Conservation (phyloP, 1,140 invertebrate species). For the Diorhabda elongata region DNA sequence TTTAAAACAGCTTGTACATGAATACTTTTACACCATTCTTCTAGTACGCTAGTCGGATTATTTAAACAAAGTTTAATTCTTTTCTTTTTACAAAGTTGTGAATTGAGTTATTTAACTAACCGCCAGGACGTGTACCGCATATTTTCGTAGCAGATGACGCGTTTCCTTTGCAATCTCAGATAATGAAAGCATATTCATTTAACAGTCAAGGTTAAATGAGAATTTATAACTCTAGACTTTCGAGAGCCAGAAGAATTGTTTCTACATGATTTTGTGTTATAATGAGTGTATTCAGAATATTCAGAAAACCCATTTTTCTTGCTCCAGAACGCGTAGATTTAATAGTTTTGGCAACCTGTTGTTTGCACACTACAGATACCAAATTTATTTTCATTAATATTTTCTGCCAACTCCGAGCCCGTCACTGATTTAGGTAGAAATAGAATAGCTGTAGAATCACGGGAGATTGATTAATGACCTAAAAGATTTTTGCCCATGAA, state of each 20-base stretch:
- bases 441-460: constrained; percentile 4
- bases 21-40: no score
- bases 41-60: no score
- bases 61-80: no score
- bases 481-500: neutral
- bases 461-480: constrained; percentile 11
- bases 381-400: no score
- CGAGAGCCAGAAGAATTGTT: neutral
- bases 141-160: neutral
- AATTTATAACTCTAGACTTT: no score
- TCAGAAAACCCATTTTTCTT: neutral
- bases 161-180: neutral
- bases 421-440: neutral
- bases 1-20: no score
- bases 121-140: neutral
- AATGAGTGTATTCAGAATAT: neutral
- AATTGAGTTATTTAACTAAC: neutral
- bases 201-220: neutral
- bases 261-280: no score
- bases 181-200: neutral
- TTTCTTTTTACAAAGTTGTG: no score
- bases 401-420: no score
- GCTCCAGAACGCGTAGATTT: neutral
- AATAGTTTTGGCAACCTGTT: neutral
- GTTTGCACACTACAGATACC: neutral